These are phyloP conservation scores for Gulo gulo DNA, from an alignment of 2,113 vertebrate genomes.

Conservation along the genomic window DNA sequence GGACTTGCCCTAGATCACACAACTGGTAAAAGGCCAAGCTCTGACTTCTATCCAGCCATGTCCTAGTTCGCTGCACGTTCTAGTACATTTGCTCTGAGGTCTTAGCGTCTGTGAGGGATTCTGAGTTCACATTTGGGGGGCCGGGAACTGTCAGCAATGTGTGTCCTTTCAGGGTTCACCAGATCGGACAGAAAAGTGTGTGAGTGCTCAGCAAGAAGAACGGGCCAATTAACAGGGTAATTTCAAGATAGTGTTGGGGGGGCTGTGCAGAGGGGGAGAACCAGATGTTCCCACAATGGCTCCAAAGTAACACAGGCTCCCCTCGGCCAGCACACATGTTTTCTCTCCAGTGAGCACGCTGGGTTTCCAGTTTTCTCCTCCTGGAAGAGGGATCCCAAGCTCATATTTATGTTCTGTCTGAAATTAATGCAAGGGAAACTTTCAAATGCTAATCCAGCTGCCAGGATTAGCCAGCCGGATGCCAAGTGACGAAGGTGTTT, in stretches of 20 bases:
- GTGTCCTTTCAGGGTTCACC: constrained; percentile 45
- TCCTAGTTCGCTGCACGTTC: not conserved
- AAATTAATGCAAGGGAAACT: constrained; percentile 77
- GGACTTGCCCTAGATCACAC: not conserved
- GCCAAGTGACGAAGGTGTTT: not conserved
- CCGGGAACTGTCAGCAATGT: constrained; percentile 44
- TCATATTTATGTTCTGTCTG: constrained; percentile 73
- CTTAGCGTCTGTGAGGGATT: not conserved
- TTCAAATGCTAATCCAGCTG: constrained; percentile 71
- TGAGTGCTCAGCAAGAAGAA: not conserved
- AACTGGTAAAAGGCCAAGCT: not conserved
- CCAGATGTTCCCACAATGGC: constrained; percentile 71
- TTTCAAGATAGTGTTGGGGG: constrained; percentile 52
- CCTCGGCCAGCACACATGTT: constrained; percentile 67
- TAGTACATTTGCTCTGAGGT: not conserved
- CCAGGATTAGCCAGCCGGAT: constrained; percentile 37
- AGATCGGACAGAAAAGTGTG: constrained; percentile 10
- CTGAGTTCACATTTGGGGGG: not conserved
- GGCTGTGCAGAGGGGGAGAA: constrained; percentile 39
- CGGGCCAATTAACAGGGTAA: constrained; percentile 76
- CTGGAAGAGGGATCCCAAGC: constrained; percentile 59
- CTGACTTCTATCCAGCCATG: not conserved
- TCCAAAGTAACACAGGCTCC: constrained; percentile 31
- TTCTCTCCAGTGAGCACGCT: constrained; percentile 44
- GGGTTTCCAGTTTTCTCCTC: constrained; percentile 62